Conservation (phyloP, 2,113 vertebrate species). For the Otocyon megalotis region DNA sequence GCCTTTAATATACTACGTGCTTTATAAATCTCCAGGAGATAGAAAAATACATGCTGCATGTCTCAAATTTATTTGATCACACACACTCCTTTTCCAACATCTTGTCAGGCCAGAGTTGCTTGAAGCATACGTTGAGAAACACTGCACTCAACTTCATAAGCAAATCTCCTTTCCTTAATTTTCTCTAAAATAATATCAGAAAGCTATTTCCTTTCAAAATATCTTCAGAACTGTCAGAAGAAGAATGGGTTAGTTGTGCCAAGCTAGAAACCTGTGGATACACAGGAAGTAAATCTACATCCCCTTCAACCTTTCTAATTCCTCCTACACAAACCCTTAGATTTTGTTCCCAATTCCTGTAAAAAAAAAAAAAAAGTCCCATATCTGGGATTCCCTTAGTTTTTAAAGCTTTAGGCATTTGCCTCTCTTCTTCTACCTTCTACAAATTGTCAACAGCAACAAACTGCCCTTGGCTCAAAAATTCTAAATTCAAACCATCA, state of each 20-base stretch:
- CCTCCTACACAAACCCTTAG: not conserved
- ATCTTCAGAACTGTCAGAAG: slow-evolving; percentile 7
- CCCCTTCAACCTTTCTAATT: not conserved
- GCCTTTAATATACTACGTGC: not conserved
- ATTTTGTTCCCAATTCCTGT: not conserved
- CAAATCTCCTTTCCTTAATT: slow-evolving; percentile 13
- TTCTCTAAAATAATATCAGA: slow-evolving; percentile 34
- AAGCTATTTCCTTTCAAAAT: slow-evolving; percentile 47
- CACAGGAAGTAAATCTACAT: not conserved
- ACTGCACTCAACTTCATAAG: not conserved
- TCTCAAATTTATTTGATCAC: not conserved
- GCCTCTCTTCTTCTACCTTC: not conserved
- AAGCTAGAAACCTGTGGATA: not conserved
- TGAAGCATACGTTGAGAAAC: not conserved
- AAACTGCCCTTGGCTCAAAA: slow-evolving; percentile 24
- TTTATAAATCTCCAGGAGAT: slow-evolving; percentile 24
- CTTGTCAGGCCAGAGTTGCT: not conserved
- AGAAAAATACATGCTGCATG: not conserved
- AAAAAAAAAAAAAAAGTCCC: not conserved
- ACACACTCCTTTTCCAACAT: not conserved
- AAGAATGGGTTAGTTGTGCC: not conserved
- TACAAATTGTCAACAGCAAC: slow-evolving; percentile 40
- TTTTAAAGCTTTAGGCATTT: not conserved
- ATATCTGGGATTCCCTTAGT: not conserved
- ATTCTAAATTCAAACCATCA: slow-evolving; percentile 48